Evolutionary conservation across 2,113 vertebrate species (phyloP).

Genomic region (Leptodactylus fuscus): DNA sequence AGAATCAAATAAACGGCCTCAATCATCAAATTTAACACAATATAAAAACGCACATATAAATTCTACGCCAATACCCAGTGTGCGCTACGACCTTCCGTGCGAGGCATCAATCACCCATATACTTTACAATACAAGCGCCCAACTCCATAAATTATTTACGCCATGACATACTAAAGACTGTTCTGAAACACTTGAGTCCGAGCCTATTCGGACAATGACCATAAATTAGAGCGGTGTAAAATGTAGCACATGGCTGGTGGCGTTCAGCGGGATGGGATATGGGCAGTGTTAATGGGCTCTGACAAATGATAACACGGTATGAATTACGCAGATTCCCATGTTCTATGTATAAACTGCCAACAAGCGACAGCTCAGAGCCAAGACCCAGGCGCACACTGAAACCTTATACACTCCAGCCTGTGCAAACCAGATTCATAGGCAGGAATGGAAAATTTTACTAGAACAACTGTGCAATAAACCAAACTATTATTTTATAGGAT

Average conservation of each 20-base stretch:
- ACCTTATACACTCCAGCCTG: background rate
- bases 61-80: too few species aligned
- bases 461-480: background rate
- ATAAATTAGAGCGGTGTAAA: background rate
- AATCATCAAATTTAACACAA: too few species aligned
- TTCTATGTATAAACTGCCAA: conserved; percentile 42
- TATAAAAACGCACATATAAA: too few species aligned
- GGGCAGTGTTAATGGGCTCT: conserved; percentile 14
- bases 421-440: background rate
- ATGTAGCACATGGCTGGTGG: background rate
- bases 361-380: background rate
- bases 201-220: background rate
- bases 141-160: background rate
- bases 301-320: conserved; percentile 34
- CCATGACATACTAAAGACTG: background rate
- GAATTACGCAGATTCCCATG: conserved; percentile 6
- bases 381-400: background rate
- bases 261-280: background rate
- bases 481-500: conserved; percentile 14
- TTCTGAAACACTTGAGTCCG: background rate
- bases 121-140: background rate
- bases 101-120: background rate
- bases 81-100: too few species aligned
- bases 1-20: too few species aligned
- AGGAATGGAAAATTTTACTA: conserved; percentile 13